Evolutionary conservation across 2,113 vertebrate genomes (phyloP).

Genomic region (Cheilinus undulatus): DNA sequence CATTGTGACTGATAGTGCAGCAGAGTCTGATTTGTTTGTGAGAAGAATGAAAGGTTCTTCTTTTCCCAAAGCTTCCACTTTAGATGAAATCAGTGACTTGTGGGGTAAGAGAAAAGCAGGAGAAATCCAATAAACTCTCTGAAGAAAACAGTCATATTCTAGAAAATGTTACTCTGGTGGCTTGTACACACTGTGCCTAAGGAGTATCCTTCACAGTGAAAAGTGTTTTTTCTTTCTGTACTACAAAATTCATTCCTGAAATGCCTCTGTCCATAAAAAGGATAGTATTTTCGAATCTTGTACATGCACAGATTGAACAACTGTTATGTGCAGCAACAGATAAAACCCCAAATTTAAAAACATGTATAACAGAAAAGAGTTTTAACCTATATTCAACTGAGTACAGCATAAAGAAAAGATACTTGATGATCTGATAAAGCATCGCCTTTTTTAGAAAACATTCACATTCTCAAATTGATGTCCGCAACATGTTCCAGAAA

Average conservation of each 20-base stretch:
- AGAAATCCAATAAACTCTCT: conserved; percentile 18
- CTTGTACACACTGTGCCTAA: conserved; percentile 5
- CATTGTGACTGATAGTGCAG: conserved; percentile 42
- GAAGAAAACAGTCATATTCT: conserved; percentile 34
- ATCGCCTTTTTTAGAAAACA: too few species aligned
- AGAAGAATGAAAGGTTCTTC: conserved; percentile 29
- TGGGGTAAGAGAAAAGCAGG: not conserved
- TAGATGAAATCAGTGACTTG: conserved; percentile 39
- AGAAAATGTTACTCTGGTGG: conserved; percentile 24
- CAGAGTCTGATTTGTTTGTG: conserved; percentile 45
- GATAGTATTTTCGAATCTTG: too few species aligned
- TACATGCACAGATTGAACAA: not conserved
- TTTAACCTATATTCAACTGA: too few species aligned
- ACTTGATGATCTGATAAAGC: too few species aligned
- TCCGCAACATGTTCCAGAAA: too few species aligned
- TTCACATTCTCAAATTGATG: too few species aligned
- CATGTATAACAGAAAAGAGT: too few species aligned
- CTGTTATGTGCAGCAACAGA: not conserved
- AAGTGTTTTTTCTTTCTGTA: not conserved
- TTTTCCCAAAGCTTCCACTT: conserved; percentile 55
- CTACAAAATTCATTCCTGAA: not conserved
- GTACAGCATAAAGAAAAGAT: too few species aligned
- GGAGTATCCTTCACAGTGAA: conserved; percentile 10
- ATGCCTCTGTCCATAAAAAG: not conserved
- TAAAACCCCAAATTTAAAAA: too few species aligned